Conservation (phyloP, 2,113 vertebrate genomes). For the Ptychochromis oligacanthus region DNA sequence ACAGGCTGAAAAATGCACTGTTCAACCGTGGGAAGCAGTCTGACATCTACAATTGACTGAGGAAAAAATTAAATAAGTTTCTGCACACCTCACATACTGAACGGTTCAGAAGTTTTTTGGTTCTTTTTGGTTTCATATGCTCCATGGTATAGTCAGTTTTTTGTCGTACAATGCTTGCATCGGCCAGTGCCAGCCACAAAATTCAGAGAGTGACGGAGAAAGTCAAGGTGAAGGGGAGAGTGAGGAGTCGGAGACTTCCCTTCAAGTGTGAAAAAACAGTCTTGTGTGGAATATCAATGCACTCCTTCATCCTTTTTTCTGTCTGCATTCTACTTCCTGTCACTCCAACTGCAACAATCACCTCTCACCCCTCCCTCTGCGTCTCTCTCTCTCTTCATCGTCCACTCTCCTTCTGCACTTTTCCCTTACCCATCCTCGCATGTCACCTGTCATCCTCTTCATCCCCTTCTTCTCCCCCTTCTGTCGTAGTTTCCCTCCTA, state of each 20-base stretch:
- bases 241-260: conserved; percentile 55
- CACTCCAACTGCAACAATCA: conserved; percentile 71
- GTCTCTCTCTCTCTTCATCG: conserved; percentile 46
- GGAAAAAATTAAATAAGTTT: conserved; percentile 6
- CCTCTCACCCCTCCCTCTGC: conserved; percentile 56
- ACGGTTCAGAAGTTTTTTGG: neutral
- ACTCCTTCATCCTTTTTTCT: conserved; percentile 51
- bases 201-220: conserved; percentile 7
- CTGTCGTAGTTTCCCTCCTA: conserved; percentile 51
- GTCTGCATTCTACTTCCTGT: conserved; percentile 65
- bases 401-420: conserved; percentile 59
- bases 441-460: conserved; percentile 76
- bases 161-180: neutral
- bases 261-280: conserved; percentile 67
- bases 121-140: neutral
- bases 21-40: conserved; percentile 31
- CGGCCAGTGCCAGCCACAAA: neutral
- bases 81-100: neutral
- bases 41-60: conserved; percentile 1
- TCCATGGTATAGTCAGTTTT: neutral
- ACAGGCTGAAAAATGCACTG: conserved; percentile 31
- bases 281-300: conserved; percentile 73
- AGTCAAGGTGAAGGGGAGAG: conserved; percentile 54
- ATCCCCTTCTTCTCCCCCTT: conserved; percentile 48
- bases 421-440: conserved; percentile 46